phyloP scores from a whole-genome alignment of 2,113 vertebrate species.

The Acrocephalus arundinaceus region DNA sequence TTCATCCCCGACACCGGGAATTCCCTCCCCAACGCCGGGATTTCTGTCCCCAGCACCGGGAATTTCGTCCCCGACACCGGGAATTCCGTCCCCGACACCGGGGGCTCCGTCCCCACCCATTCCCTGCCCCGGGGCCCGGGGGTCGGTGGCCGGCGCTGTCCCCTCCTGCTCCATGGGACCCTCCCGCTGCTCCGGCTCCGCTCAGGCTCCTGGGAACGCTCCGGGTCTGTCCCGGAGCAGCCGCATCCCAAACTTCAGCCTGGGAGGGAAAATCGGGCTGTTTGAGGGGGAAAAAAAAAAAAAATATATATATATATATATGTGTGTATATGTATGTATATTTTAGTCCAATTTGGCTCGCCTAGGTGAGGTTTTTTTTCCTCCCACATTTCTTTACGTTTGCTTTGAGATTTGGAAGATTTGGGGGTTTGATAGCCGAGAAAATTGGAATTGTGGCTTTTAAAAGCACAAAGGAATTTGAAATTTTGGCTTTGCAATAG shows the following conservation, averaged over 20 bases:
- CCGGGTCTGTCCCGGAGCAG: neutral
- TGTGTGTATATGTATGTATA: no score
- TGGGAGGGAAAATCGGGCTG: fast-evolving
- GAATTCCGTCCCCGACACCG: no score
- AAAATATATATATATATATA: neutral
- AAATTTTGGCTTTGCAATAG: neutral
- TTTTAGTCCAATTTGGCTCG: neutral
- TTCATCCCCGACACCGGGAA: neutral
- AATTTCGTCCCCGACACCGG: neutral
- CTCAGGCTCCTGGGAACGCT: neutral
- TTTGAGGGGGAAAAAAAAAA: no score
- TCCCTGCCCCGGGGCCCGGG: no score
- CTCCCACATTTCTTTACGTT: neutral
- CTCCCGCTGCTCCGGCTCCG: fast-evolving
- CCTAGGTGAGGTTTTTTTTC: neutral
- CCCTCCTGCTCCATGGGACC: neutral
- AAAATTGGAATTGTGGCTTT: neutral
- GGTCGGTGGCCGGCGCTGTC: neutral
- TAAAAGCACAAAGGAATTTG: neutral
- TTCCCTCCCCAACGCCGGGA: fast-evolving
- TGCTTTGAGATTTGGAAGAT: neutral
- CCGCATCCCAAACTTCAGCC: neutral
- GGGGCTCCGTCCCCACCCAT: fast-evolving
- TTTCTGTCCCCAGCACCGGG: neutral
- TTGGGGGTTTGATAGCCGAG: neutral